phyloP scores from a whole-genome alignment of 2,888 invertebrate genomes.

The Rotaria macrura region DNA sequence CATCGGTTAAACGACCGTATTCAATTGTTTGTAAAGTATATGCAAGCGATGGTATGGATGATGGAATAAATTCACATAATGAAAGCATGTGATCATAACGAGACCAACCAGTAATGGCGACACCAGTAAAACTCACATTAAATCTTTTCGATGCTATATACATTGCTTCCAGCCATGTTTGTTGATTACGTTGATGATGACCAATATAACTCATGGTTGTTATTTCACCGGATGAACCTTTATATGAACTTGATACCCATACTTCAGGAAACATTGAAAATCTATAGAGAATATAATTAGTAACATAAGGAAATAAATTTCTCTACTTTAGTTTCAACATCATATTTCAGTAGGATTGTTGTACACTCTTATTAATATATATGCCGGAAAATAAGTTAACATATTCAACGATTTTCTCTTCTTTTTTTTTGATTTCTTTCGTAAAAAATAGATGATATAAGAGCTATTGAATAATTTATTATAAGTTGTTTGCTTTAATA shows the following conservation, averaged over 20 bases:
- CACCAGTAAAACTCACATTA: constrained; percentile 29
- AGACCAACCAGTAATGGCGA: constrained; percentile 35
- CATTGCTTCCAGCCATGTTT: constrained; percentile 33
- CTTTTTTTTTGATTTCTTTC: not conserved
- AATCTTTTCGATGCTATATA: not conserved
- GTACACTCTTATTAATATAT: not conserved
- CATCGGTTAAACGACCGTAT: constrained; percentile 21
- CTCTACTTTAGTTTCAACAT: too few species aligned
- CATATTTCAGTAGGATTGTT: not conserved
- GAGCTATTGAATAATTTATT: not conserved
- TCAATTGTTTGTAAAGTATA: constrained; percentile 30
- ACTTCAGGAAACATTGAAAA: constrained; percentile 8
- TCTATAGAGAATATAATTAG: not conserved
- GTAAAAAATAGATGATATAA: not conserved
- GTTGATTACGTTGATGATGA: constrained; percentile 34
- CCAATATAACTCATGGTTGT: constrained; percentile 25
- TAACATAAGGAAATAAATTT: too few species aligned
- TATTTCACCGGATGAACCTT: constrained; percentile 32
- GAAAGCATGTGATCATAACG: constrained; percentile 52
- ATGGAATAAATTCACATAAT: constrained; percentile 52
- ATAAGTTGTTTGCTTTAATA: not conserved
- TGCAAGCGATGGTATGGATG: constrained; percentile 50
- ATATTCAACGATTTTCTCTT: not conserved
- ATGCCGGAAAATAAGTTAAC: not conserved
- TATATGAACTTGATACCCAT: constrained; percentile 30